Evolutionary conservation across 1,140 invertebrate genomes (phyloP), one percentile per base, ranked within the genome.

Genomic region (Aphelinus atriplicis): DNA sequence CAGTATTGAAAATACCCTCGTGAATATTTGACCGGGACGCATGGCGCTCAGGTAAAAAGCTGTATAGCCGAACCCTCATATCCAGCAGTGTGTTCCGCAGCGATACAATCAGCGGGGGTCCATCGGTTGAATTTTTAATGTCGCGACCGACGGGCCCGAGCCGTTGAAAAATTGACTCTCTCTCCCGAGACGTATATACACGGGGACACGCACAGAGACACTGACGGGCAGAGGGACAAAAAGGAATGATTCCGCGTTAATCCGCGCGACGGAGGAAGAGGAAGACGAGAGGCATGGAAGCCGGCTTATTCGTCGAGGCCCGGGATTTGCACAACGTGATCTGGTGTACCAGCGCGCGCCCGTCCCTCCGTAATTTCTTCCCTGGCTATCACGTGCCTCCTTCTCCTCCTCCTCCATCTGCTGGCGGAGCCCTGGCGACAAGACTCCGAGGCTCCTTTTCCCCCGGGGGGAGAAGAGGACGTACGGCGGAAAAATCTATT

Each of bases 381-480:
- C 48, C 71, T 64, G 10, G 26, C 26, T 26, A 26, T 26, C 26
- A 3, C 53, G 51, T 55, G 9, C 56, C 42, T 53, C n/a, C 51
- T 43, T 43, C 48, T 73, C 57, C 48, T 47, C 9, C 50, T 50
- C 71, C 60, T 47, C 53, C 77, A 75, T 53, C 70, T 71, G 72
- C 26, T 9, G 65, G 51, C 74, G 45, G 6, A 43, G 1, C n/a
- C 47, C 10, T 48, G 45, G 61, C 61, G 61, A 63, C 43, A 47
- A 63, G 61, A 76, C 70, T 61, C 68, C 76, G 61, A 61, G 71
- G 56, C 64, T 68, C 55, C 57, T 77, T 77, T 77, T 80, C 73
- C 50, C 46, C 45, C 60, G 7, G 60, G 43, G 60, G 46, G 1
- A 2, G n/a, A 9, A 58, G 57, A 46, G 50, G 55, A 57, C 57